Base-by-base conservation (phyloP, 2,888 invertebrate species). In the Odontothrips loti region DNA sequence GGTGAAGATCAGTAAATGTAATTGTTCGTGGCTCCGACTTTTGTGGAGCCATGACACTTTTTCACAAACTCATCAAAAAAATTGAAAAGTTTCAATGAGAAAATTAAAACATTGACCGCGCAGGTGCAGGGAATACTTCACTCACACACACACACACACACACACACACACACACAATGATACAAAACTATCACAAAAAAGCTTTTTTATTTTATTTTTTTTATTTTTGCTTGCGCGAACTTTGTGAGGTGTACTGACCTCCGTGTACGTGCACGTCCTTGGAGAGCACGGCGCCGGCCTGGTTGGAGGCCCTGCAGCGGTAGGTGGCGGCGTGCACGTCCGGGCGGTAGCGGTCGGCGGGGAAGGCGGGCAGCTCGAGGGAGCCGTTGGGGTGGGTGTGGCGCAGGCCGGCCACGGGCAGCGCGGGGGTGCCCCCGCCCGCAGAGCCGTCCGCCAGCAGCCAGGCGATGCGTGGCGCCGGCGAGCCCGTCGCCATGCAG, bases 221-320 rank as follows among this genome's bases (percentile, higher is more conserved):
- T n/a, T n/a, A n/a, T n/a, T n/a, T n/a, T n/a, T n/a, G n/a, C n/a
- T n/a, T n/a, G n/a, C n/a, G n/a, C n/a, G 34, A 43, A 43, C 34
- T 43, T 6, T 43, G 34, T 43, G 34, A n/a, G n/a, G n/a, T n/a
- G 34, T 84, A 88, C 91, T 91, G 89, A 97, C 97, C 96, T 86
- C 96, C 96, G 88, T 95, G 93, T 82, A 96, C 93, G 86, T 94
- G 94, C 84, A 96, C 94, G 87, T 94, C 95, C 84, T 95, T 92
- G 85, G 96, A 96, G 85, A 96, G 90, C 80, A 96, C 91, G 81
- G 91, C 90, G 63, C 95, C 95, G 82, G 94, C 92, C 83, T 91
- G 88, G 88, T 94, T 95, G 84, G 90, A 89, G 79, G 93, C 90
- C 84, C 90, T 89, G 86, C 91, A 92, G 86, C 95, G 91, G 90